A percentile compares a stretch with the other conserved stretches of the same genome.
phyloP scores from a whole-genome alignment of 2,888 invertebrate genomes.

The Nephrotoma flavescens region DNA sequence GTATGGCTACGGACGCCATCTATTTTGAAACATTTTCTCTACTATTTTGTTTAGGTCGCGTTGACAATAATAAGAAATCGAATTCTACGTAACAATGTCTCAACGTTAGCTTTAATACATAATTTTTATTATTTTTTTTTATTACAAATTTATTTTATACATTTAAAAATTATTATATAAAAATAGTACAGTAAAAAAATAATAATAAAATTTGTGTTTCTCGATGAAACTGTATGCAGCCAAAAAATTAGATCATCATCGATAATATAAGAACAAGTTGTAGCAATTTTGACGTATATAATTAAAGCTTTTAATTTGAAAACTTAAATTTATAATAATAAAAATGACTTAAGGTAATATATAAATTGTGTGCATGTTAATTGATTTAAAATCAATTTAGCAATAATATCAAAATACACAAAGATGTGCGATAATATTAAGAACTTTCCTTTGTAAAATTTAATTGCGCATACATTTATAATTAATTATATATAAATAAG shows the following conservation, averaged over 20 bases:
- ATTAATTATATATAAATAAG: neutral
- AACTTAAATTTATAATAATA: neutral
- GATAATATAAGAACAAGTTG: neutral
- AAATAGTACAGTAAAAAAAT: neutral
- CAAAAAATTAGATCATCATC: neutral
- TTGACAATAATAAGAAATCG: too few species aligned
- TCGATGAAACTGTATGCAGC: neutral
- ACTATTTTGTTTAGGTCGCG: neutral
- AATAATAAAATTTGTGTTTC: neutral
- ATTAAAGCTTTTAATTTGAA: neutral
- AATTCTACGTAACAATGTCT: neutral
- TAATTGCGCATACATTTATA: neutral
- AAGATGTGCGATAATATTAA: neutral
- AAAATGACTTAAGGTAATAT: neutral
- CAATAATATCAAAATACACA: neutral
- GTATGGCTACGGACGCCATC: too few species aligned
- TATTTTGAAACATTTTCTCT: too few species aligned
- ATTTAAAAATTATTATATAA: neutral
- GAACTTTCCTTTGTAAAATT: neutral
- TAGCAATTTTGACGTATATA: neutral
- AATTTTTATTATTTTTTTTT: neutral
- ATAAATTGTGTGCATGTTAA: neutral
- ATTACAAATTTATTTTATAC: neutral
- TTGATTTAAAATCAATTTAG: neutral
- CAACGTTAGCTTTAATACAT: neutral